Evolutionary conservation across 2,888 invertebrate species (phyloP), one percentile per base, ranked within the genome.

Genomic region (Apotomis betuletana): DNA sequence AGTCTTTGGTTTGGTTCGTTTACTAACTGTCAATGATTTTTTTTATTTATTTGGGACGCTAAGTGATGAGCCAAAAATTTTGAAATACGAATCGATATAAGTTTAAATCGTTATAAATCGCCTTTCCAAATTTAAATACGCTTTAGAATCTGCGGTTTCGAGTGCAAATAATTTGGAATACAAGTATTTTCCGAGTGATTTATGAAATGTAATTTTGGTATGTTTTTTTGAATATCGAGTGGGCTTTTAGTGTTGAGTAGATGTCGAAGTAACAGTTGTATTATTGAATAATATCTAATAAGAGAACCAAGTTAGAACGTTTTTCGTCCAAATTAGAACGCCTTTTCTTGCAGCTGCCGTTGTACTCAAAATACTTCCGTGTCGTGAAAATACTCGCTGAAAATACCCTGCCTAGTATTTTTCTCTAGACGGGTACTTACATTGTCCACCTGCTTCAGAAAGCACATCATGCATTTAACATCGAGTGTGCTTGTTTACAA

Each of bases 391-490:
- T 67, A 71, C 67, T 49, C 41, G 41, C 51, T 62, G 27, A 65
- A 67, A 62, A 72, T 63, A 72, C 63, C 70, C 63, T 67, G 72
- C 67, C 68, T 72, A 72, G 67, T 72, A 63, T 67, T 72, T 58
- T 3, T 46, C 27, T 41, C 63, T 72, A 68, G 72, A 68, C 72
- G 72, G 72, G 62, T 68, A 68, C 67, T 68, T 68, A 68, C 67
- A 38, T 52, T 12, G 12, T 62, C 15, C 36, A 5, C 63, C 62
- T 44, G 55, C 49, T 49, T 57, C 60, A 51, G 41, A 46, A 62
- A 67, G 67, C 71, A 72, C 71, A 67, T 63, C 71, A 59, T 68
- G 72, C 72, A 63, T 72, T 60, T 60, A 51, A 72, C 68, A 68
- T 54, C 38, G 58, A 71, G 60, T 68, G 72, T 72, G 72, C 72